Evolutionary conservation across 2,797 vertebrate genomes (phyloP), one percentile per base, ranked within the genome.

Genomic region (Manis pentadactyla): DNA sequence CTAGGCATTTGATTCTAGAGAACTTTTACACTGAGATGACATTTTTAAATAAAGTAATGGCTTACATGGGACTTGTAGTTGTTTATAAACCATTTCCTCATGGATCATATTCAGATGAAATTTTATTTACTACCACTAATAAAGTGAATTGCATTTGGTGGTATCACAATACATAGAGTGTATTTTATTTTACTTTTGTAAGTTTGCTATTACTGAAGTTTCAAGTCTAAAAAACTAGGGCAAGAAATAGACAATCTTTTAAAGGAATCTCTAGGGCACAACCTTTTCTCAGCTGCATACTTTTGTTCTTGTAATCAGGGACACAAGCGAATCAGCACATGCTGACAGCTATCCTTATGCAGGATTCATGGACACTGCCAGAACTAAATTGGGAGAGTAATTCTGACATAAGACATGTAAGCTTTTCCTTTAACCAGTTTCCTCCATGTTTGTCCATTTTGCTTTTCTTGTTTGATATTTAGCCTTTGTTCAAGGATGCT

Each of bases 401-500:
- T 90, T 97, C 79, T 97, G 93, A 92, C 94, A 90, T 42, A 57
- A 68, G 69, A 61, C 27, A 68, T 37, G 53, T 1, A n/a, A 10
- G 4, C 14, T 77, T 93, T 90, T 86, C 42, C 66, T 85, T 85
- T 89, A 86, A 79, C 85, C 86, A 57, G n/a, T 87, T 93, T 94
- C 64, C 29, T 85, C 61, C 25, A 13, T 94, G 89, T 93, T 95
- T 94, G 13, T 69, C 86, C 77, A 90, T 92, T 96, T 93, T 96
- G 49, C 12, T 34, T 96, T 91, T 93, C 83, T 90, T 87, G 51
- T 97, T 92, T 87, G 29, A 94, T 97, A 59, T 87, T 94, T 87
- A 93, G 46, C 87, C 77, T 89, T 95, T 64, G 10, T 74, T 93
- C 61, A 94, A 90, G 71, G 13, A 87, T 95, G 93, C 42, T 84